Base-by-base conservation (phyloP, 2,888 invertebrate species). In the Hirtodrosophila trivittata region DNA sequence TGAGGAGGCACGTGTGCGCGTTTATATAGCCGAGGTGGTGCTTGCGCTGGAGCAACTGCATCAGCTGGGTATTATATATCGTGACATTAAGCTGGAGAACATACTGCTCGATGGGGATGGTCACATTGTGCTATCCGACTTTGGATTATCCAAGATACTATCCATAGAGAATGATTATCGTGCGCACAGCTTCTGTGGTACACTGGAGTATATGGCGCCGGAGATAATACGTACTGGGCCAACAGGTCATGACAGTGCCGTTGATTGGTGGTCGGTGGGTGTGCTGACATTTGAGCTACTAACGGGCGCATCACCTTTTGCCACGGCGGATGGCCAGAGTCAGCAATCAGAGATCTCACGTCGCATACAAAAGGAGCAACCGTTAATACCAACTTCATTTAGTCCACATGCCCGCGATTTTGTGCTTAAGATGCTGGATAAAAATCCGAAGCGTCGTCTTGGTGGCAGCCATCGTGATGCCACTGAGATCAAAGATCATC, bases 191-290 rank as follows among this genome's bases (percentile, higher is more conserved):
- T 99, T 98, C 92, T 99, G 99, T 90, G 99, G 99, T 12, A 99
- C 98, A 68, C 96, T 98, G 84, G 98, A 99, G 90, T 99, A 99
- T 91, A 99, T 99, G 98, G 98, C 98, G 13, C 98, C 97, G 0
- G 93, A 95, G 89, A 94, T 95, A 33, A 94, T 95, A 63, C 91
- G 95, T 86, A 96, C 97, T 52, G 97, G 97, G 65, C 94, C 94
- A 52, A 94, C 94, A 75, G 98, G 98, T 14, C 98, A 98, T 91
- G 97, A 98, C 93, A 96, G 97, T 95, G 96, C 97, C 45, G 98
- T 98, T 4, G 99, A 99, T 92, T 99, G 98, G 98, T 99, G 99
- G 99, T 98, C 98, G 25, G 95, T 98, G 5, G 98, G 98, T 5
- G 98, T 99, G 1, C 92, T 99, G 39, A 97, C 98, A 0, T 99